These are phyloP conservation scores for Rhabdornis inornatus DNA, from an alignment of 2,113 vertebrate species.

Conservation along the genomic window DNA sequence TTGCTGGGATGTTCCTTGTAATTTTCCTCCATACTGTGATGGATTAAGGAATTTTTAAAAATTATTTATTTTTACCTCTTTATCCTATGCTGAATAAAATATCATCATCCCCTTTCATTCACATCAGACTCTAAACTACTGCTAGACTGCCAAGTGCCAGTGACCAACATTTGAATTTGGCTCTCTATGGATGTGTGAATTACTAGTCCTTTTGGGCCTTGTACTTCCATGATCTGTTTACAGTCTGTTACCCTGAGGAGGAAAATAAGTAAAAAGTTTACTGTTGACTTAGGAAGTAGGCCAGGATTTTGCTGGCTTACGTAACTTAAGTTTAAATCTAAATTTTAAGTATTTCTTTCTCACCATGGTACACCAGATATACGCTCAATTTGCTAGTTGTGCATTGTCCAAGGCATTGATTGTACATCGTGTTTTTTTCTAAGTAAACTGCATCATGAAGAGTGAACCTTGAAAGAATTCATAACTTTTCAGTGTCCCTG, in stretches of 20 bases:
- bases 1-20: not conserved
- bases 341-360: not conserved
- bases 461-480: not conserved
- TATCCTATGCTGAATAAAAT: not conserved
- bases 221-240: not conserved
- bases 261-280: not conserved
- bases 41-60: not conserved
- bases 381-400: not conserved
- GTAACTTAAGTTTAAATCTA: not conserved
- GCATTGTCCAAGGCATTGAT: not conserved
- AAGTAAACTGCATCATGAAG: not conserved
- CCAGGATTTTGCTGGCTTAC: not conserved
- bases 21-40: not conserved
- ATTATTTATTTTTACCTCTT: not conserved
- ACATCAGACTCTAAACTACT: not conserved
- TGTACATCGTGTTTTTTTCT: not conserved
- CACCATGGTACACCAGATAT: not conserved
- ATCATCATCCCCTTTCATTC: not conserved
- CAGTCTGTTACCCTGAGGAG: not conserved
- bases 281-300: not conserved
- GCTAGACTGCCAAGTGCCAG: not conserved
- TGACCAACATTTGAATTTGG: not conserved
- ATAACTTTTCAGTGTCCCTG: not conserved
- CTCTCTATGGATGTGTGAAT: not conserved
- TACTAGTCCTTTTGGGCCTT: not conserved